A percentile compares a stretch with the other conserved stretches of the same genome.
Evolutionary conservation across 2,797 vertebrate species (phyloP).

Genomic region (Artibeus lituratus): DNA sequence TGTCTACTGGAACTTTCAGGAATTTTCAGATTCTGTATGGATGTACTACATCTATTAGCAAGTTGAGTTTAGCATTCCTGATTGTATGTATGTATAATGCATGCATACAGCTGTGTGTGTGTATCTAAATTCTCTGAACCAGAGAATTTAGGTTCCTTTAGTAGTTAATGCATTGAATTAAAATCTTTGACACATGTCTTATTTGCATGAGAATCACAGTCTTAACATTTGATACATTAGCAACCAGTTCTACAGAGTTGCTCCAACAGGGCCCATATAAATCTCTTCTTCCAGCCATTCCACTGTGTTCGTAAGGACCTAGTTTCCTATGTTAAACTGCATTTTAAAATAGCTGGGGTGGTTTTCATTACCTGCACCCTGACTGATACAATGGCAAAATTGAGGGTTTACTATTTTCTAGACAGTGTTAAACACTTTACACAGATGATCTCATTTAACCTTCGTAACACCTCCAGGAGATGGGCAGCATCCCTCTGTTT

Average conservation of each 20-base stretch:
- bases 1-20: neutral
- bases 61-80: constrained; percentile 1
- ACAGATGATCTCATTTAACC: neutral
- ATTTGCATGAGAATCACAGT: neutral
- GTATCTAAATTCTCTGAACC: neutral
- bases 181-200: neutral
- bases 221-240: neutral
- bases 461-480: neutral
- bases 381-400: neutral
- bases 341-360: neutral
- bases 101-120: neutral
- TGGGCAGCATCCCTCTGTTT: neutral
- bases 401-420: neutral
- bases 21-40: neutral
- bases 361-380: neutral
- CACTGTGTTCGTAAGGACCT: neutral
- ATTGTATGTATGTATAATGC: neutral
- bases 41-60: neutral
- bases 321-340: neutral
- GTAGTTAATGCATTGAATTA: neutral
- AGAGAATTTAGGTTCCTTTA: neutral
- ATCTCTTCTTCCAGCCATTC: neutral
- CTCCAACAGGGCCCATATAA: neutral
- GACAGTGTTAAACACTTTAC: neutral
- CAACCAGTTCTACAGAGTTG: neutral